Percentiles rank a stretch among this genome's conserved stretches.
Evolutionary conservation across 2,113 vertebrate genomes (phyloP).

Genomic region (Urocynchramus pylzowi): DNA sequence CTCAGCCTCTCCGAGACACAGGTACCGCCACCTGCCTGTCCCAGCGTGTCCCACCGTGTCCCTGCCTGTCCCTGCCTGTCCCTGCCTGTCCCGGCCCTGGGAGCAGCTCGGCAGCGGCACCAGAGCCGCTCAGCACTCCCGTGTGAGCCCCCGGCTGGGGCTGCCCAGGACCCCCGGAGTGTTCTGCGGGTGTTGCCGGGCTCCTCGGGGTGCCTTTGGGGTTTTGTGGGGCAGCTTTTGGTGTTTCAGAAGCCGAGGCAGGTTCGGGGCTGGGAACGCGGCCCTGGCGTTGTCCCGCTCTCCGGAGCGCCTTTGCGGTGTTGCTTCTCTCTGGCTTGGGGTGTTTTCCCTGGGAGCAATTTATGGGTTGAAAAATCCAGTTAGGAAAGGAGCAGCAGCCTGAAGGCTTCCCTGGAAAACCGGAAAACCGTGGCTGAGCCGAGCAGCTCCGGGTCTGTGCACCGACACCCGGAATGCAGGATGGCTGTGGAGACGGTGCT

Average conservation of each 20-base stretch:
- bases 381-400: neutral
- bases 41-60: neutral
- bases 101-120: neutral
- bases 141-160: fast-evolving
- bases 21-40: slow-evolving; percentile 36
- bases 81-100: neutral
- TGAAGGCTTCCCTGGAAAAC: neutral
- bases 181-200: fast-evolving
- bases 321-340: neutral
- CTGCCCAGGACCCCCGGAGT: fast-evolving
- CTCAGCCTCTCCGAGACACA: slow-evolving; percentile 94
- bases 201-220: neutral
- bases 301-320: fast-evolving
- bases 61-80: neutral
- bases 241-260: fast-evolving
- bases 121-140: fast-evolving
- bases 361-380: fast-evolving
- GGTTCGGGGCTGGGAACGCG: neutral
- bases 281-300: fast-evolving
- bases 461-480: fast-evolving
- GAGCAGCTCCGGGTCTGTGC: fast-evolving
- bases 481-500: neutral
- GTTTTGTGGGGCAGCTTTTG: fast-evolving
- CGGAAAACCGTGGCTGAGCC: fast-evolving
- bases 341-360: neutral